A percentile compares a stretch with the other conserved stretches of the same genome.
Conservation (phyloP, 1,140 invertebrate genomes). For the Amyelois transitella region DNA sequence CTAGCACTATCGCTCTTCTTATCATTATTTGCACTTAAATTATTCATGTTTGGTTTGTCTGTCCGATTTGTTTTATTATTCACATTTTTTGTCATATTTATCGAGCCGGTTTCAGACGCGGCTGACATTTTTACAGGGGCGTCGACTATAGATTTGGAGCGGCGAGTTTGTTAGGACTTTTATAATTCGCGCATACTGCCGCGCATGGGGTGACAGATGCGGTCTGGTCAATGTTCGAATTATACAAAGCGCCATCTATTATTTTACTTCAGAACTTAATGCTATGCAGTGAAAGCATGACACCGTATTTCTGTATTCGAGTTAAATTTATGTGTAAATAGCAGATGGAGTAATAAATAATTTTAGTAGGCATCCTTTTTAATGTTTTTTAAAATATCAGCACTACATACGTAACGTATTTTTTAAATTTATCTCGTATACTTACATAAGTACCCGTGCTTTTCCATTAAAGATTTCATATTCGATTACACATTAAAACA, state of each 20-base stretch:
- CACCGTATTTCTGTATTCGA: not conserved
- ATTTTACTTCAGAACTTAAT: not conserved
- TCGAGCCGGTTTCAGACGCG: conserved; percentile 30
- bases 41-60: conserved; percentile 32
- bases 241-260: conserved; percentile 36
- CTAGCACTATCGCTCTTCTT: conserved; percentile 35
- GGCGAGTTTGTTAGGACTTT: conserved; percentile 61
- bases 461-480: no score
- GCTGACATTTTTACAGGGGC: conserved; percentile 56
- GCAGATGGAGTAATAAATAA: no score
- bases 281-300: no score
- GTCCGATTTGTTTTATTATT: conserved; percentile 27
- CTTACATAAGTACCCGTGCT: no score
- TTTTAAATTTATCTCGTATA: no score
- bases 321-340: no score
- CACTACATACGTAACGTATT: no score
- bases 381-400: no score
- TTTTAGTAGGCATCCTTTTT: no score
- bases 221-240: conserved; percentile 41
- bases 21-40: conserved; percentile 44
- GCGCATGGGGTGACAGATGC: conserved; percentile 49
- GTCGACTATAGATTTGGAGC: conserved; percentile 68
- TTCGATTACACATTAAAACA: no score
- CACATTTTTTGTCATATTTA: conserved; percentile 38
- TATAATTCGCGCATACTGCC: conserved; percentile 67